Evolutionary conservation across 2,113 vertebrate species (phyloP).

Genomic region (Lepus timidus): DNA sequence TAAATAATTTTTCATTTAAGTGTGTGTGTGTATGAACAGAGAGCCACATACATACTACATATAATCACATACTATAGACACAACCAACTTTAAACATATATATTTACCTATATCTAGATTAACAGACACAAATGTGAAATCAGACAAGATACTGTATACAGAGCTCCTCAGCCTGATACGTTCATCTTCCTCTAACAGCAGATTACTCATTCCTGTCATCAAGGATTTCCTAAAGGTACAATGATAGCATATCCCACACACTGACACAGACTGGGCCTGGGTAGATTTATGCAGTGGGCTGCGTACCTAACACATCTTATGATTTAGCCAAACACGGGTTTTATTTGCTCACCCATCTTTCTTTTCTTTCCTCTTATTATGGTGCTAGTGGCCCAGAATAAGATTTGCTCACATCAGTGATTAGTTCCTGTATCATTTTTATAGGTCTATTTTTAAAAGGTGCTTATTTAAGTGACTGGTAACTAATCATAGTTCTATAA

Average conservation of each 20-base stretch:
- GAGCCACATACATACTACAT: not conserved
- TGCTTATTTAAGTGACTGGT: conserved; percentile 87
- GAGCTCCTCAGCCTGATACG: conserved; percentile 17
- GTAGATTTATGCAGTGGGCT: conserved; percentile 64
- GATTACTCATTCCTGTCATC: conserved; percentile 68
- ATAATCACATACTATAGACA: conserved; percentile 17
- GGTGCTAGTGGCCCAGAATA: conserved; percentile 74
- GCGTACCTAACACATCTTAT: conserved; percentile 62
- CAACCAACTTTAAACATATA: conserved; percentile 6
- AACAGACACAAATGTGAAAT: conserved; percentile 58
- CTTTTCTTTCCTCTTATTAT: conserved; percentile 79
- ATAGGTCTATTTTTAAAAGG: conserved; percentile 88
- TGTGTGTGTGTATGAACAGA: not conserved
- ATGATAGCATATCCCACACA: not conserved
- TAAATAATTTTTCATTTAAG: not conserved
- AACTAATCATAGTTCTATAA: conserved; percentile 86
- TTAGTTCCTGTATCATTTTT: conserved; percentile 86
- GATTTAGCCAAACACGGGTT: conserved; percentile 69
- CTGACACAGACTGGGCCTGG: not conserved
- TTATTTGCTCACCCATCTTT: conserved; percentile 82
- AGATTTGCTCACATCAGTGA: conserved; percentile 82
- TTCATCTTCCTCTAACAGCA: conserved; percentile 51
- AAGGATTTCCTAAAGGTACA: conserved; percentile 59
- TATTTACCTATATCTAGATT: conserved; percentile 43
- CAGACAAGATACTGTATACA: conserved; percentile 55